phyloP scores from a whole-genome alignment of 2,888 invertebrate species.

The Agrochola macilenta region DNA sequence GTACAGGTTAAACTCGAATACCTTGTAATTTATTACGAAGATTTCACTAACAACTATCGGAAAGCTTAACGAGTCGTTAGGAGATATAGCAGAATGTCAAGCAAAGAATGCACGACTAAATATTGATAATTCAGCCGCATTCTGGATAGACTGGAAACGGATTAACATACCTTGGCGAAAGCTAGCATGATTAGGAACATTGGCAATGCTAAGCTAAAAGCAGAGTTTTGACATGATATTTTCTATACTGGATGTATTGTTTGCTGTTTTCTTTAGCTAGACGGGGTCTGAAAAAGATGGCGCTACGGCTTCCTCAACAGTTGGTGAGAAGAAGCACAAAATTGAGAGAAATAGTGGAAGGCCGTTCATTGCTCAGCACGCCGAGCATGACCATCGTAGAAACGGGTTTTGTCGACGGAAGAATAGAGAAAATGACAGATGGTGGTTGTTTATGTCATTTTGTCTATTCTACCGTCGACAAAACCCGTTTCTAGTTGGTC shows the following conservation, averaged over 20 bases:
- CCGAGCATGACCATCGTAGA: too few relatives aligned
- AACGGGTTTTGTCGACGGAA: too few relatives aligned
- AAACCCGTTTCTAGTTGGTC: too few relatives aligned
- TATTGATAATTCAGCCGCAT: conserved; percentile 28
- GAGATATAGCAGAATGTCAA: conserved; percentile 28
- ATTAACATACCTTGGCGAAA: conserved; percentile 51
- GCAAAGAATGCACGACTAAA: conserved; percentile 40
- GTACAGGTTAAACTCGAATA: conserved; percentile 2
- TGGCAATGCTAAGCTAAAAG: conserved; percentile 25
- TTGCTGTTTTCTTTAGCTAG: neutral
- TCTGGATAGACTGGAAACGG: conserved; percentile 35
- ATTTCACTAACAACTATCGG: conserved; percentile 40
- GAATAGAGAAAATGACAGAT: too few relatives aligned
- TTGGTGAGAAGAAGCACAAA: neutral
- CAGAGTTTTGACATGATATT: conserved; percentile 13
- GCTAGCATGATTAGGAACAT: conserved; percentile 36
- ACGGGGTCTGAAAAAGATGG: neutral
- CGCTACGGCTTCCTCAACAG: neutral
- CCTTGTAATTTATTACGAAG: conserved; percentile 32
- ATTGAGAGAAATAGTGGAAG: neutral
- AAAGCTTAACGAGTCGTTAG: conserved; percentile 14
- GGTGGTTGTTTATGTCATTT: too few relatives aligned
- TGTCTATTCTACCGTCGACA: too few relatives aligned
- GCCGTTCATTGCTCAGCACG: neutral
- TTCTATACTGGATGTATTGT: neutral